Conservation (phyloP, 1,140 invertebrate species). For the Ips nitidus region DNA sequence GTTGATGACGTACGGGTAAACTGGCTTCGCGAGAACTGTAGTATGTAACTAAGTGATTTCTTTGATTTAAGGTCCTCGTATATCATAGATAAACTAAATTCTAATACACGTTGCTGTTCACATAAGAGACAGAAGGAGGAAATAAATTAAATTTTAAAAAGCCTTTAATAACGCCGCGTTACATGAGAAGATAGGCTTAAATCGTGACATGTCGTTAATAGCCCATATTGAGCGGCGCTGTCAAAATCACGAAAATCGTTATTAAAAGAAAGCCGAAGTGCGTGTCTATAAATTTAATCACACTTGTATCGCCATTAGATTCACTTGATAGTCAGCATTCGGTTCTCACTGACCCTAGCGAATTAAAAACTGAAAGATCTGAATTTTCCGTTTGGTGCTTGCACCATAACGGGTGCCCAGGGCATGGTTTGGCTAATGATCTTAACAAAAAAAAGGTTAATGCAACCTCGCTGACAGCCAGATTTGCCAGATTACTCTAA, state of each 20-base stretch:
- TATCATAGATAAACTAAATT: too few species aligned
- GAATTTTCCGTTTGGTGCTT: too few species aligned
- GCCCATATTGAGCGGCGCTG: slow-evolving; percentile 3
- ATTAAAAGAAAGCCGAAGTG: slow-evolving; percentile 6
- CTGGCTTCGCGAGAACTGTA: too few species aligned
- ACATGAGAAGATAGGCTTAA: neutral
- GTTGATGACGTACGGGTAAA: too few species aligned
- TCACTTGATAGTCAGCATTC: neutral
- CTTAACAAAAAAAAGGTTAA: slow-evolving; percentile 14
- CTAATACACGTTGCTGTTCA: too few species aligned
- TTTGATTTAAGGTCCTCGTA: too few species aligned
- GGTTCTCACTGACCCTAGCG: too few species aligned
- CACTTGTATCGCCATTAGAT: neutral
- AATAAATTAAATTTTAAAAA: slow-evolving; percentile 4
- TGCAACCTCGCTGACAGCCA: slow-evolving; percentile 14
- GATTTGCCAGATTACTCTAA: slow-evolving; percentile 25
- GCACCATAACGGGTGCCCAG: neutral
- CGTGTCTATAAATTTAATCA: slow-evolving; percentile 7
- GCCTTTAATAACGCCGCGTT: neutral
- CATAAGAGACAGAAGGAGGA: too few species aligned
- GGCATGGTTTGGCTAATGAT: slow-evolving; percentile 11
- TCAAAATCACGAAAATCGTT: slow-evolving; percentile 10
- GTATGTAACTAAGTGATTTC: too few species aligned
- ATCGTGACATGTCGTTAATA: slow-evolving; percentile 13
- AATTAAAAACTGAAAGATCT: too few species aligned